Percentiles rank a stretch among this genome's conserved stretches.
phyloP scores from a whole-genome alignment of 2,797 vertebrate species.

The Coreius guichenoti region DNA sequence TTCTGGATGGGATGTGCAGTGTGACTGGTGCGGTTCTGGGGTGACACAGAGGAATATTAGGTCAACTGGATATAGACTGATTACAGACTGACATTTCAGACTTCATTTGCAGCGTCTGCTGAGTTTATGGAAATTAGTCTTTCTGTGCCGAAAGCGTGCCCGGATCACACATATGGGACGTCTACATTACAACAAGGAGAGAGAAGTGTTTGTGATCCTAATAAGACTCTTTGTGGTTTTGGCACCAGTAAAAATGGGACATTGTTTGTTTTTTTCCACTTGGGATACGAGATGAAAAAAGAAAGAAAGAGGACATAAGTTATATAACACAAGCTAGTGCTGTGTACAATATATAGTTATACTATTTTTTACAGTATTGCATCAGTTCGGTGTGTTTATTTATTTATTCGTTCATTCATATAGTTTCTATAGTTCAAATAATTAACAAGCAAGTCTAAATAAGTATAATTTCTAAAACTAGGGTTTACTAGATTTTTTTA shows the following conservation, averaged over 20 bases:
- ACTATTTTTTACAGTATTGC: neutral
- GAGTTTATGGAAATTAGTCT: constrained; percentile 61
- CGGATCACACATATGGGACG: constrained; percentile 18
- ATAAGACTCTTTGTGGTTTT: constrained; percentile 17
- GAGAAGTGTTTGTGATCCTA: neutral
- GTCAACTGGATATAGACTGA: constrained; percentile 48
- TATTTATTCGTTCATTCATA: neutral
- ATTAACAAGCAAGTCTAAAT: neutral
- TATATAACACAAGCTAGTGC: neutral
- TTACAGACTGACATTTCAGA: constrained; percentile 66
- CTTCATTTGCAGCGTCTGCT: constrained; percentile 31
- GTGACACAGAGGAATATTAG: neutral
- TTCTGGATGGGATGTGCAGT: neutral
- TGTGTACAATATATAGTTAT: neutral
- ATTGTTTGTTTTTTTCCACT: constrained; percentile 3
- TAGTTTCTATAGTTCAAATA: neutral
- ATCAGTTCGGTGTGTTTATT: neutral
- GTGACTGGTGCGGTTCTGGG: neutral
- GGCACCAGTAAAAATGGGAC: constrained; percentile 8
- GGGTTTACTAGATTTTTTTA: neutral
- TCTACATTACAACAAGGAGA: neutral
- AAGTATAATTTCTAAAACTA: neutral
- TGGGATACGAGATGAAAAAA: neutral
- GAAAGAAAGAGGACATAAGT: neutral
- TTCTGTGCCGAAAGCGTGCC: constrained; percentile 29